Conservation (phyloP, 2,113 vertebrate genomes). For the Mobula hypostoma region DNA sequence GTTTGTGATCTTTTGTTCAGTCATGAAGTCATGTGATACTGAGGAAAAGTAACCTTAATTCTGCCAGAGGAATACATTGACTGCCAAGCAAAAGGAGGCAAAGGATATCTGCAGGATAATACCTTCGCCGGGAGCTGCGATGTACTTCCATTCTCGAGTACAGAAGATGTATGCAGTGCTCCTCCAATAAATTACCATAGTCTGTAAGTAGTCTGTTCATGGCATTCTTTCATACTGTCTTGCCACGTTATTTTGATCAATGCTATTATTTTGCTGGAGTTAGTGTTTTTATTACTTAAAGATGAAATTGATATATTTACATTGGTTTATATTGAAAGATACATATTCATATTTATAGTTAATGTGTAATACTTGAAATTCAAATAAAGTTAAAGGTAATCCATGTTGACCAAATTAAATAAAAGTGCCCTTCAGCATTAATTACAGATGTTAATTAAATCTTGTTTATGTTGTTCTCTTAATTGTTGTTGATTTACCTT, state of each 20-base stretch:
- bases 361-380: not conserved
- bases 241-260: not conserved
- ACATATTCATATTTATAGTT: not conserved
- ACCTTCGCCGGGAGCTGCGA: not conserved
- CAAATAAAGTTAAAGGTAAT: not conserved
- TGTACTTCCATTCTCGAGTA: not conserved
- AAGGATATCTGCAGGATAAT: not conserved
- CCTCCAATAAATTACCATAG: not conserved
- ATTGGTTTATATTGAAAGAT: not conserved
- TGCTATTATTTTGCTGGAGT: not conserved
- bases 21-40: not conserved
- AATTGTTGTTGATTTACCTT: not conserved
- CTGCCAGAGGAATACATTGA: not conserved
- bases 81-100: not conserved
- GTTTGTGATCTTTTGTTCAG: not conserved
- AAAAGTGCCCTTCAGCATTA: not conserved
- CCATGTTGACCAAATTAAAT: not conserved
- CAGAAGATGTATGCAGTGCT: not conserved
- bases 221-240: not conserved
- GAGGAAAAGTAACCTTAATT: not conserved
- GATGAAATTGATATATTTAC: not conserved
- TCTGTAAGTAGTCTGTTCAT: not conserved
- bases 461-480: not conserved
- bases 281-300: not conserved
- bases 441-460: not conserved